These are phyloP conservation scores for Argyresthia albistria DNA, from an alignment of 2,888 invertebrate genomes.

Conservation along the genomic window DNA sequence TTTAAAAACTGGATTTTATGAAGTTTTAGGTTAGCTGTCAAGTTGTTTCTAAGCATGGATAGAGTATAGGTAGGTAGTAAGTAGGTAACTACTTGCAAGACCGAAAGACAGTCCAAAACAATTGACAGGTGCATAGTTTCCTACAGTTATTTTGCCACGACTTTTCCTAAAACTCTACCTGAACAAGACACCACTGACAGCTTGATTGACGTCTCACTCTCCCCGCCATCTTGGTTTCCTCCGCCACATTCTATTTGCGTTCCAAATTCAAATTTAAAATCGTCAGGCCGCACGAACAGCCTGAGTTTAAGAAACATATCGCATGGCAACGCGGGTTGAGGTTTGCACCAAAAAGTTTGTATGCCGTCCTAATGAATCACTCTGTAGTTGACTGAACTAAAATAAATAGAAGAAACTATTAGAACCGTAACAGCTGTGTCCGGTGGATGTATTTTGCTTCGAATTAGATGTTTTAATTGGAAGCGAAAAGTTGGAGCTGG, in stretches of 20 bases:
- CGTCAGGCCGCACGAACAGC: not conserved
- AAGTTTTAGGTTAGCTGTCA: no score
- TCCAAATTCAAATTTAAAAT: conserved; percentile 1
- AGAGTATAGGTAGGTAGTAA: no score
- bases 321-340: not conserved
- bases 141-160: not conserved
- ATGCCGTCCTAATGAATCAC: conserved; percentile 47
- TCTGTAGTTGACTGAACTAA: conserved; percentile 53
- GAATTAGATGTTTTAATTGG: no score
- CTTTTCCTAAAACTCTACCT: not conserved
- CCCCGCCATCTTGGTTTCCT: conserved; percentile 59
- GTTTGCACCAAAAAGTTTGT: not conserved
- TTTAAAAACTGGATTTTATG: no score
- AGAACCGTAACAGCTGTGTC: conserved; percentile 66
- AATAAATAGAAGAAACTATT: conserved; percentile 48
- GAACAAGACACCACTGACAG: conserved; percentile 35
- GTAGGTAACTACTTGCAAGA: no score
- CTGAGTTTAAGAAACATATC: not conserved
- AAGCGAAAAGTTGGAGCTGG: no score
- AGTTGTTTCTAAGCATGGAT: no score
- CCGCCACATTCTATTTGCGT: conserved; percentile 2
- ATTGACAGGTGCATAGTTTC: no score
- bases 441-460: conserved; percentile 25
- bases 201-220: conserved; percentile 69
- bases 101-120: no score